Evolutionary conservation across 35 echinoderm and acorn worm species (phyloP), one percentile per base, ranked within the genome.

Genomic region (Lytechinus variegatus): DNA sequence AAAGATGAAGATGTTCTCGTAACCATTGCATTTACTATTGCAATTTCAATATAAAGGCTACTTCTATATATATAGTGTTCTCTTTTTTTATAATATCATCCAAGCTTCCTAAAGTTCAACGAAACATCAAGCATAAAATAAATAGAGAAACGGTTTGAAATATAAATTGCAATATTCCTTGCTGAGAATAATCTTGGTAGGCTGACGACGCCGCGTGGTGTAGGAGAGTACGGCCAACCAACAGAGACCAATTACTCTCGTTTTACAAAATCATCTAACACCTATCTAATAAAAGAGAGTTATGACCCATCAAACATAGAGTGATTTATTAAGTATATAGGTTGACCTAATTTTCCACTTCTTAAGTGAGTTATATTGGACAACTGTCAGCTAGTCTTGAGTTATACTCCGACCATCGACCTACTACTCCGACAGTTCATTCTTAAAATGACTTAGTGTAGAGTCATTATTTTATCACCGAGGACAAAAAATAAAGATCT

Each of bases 231-330:
- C 66, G 16, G 66, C n/a, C n/a, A 79, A 79, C 66, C 66, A 19
- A 24, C 66, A 79, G 19, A 16, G 66, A n/a, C 66, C 66, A 79
- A 79, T 79, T 79, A 79, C 66, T 14, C 66, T 79, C 66, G 14
- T 79, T 24, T 79, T 7, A 79, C 66, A 79, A 58, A 44, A n/a
- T 79, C 66, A 79, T 24, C 21, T 79, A 16, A 79, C 66, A 79
- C 66, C 66, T 79, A 79, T 79, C 66, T 24, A 79, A 79, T 79
- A 79, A 79, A 79, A 79, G 66, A 79, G 66, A 79, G 66, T 79
- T 79, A 79, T 79, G 66, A 79, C 66, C 66, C 66, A 79, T 79
- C 66, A 79, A 79, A n/a, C 66, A 16, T 24, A n/a, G 66, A 79
- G 66, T 24, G 21, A 79, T 79, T 79, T 79, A 16, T 79, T 79